Base-by-base conservation (phyloP, 1,140 invertebrate genomes). In the Caenorhabditis briggsae region DNA sequence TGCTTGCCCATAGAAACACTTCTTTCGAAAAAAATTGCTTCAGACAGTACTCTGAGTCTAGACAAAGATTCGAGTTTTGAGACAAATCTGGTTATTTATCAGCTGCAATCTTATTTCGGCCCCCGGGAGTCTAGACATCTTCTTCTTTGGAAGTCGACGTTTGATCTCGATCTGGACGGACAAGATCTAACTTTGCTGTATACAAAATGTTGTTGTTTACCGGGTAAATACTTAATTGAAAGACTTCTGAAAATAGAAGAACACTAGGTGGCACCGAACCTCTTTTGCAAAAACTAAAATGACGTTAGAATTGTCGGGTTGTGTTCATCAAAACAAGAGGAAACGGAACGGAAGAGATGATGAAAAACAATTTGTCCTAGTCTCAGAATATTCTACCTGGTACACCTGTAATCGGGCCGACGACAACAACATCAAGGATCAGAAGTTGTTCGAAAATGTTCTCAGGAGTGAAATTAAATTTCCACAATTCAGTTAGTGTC, bases 81-180 rank as follows among this genome's bases (percentile, higher is more conserved):
- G 33, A 25, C 25, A 20, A 64, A 64, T 64, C 59, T 20, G 59
- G 59, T 64, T 64, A 33, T 33, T 33, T 33, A 64, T 64, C 59
- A 64, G 59, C 59, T 64, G 59, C 59, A 64, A 64, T 64, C 56
- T 59, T 59, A 59, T 59, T 59, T 59, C 18, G 56, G 18, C 8
- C 8, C 16, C 56, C 59, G 25, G 11, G 59, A 64, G 59, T 64
- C 59, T 64, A 64, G 59, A 64, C 59, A 64, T 25, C 59, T 16
- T 14, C 23, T 14, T 9, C 33, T 33, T 33, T 33, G 33, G 3
- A 33, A 33, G 33, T 33, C 33, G 33, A 33, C 33, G 33, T 33
- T 33, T 64, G 20, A 64, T 64, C 33, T 33, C 59, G 16, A 41
- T 64, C 59, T 64, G 3, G 33, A 33, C 33, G 33, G 33, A 33